Percentiles rank a stretch among this genome's conserved stretches.
These are phyloP conservation scores for Luscinia luscinia DNA, from an alignment of 2,797 vertebrate species.

Conservation along the genomic window DNA sequence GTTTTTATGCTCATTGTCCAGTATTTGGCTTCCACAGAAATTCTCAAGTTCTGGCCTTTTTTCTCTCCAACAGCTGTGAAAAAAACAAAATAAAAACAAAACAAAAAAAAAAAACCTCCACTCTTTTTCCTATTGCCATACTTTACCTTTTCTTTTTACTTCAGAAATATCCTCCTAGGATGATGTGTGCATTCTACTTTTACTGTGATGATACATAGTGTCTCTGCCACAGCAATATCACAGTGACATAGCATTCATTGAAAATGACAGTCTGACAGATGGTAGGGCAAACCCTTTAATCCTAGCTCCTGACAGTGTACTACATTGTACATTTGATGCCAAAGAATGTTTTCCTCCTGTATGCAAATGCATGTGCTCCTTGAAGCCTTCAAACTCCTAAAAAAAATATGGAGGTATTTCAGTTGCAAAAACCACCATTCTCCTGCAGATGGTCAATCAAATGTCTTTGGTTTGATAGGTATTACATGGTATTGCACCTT, in stretches of 20 bases:
- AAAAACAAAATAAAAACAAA: neutral
- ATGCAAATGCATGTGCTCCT: neutral
- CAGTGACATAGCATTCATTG: conserved; percentile 5
- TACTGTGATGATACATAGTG: neutral
- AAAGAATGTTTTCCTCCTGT: neutral
- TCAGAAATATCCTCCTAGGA: neutral
- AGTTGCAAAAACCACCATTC: neutral
- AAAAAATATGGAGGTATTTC: neutral
- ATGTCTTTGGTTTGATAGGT: neutral
- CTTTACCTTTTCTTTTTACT: neutral
- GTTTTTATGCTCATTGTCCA: neutral
- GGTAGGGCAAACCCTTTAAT: conserved; percentile 42
- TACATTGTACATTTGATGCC: neutral
- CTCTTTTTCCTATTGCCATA: neutral
- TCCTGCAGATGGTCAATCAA: neutral
- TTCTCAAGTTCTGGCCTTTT: neutral
- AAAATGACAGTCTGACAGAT: conserved; percentile 55
- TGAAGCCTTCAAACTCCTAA: neutral
- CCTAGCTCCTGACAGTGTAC: neutral
- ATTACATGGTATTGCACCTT: neutral
- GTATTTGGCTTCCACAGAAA: neutral
- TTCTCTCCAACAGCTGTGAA: neutral
- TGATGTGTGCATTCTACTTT: neutral
- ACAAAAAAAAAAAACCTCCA: accelerated
- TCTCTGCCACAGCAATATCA: neutral